Percentiles rank a stretch among this genome's conserved stretches.
phyloP scores from a whole-genome alignment of 2,888 invertebrate genomes.

The Molanna angustata region DNA sequence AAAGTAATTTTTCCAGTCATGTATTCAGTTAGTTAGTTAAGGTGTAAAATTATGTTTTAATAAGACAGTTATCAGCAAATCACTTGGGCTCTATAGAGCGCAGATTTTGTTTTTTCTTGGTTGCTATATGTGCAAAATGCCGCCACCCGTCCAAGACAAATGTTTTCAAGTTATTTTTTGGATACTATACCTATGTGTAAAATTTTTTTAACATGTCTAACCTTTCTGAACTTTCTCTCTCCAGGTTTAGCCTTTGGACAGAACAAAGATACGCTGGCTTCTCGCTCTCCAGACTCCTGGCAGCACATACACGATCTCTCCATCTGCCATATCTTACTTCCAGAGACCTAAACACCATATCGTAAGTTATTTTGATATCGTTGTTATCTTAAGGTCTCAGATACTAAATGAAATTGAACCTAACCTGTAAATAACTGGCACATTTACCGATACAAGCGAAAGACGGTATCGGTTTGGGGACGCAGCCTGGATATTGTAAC shows the following conservation, averaged over 20 bases:
- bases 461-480: conserved; percentile 89
- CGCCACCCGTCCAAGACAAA: no score
- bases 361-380: not conserved
- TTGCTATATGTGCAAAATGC: no score
- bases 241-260: conserved; percentile 88
- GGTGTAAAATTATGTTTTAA: no score
- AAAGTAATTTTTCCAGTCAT: no score
- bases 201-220: conserved; percentile 37
- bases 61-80: no score
- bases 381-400: not conserved
- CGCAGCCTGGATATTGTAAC: conserved; percentile 86
- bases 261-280: conserved; percentile 82
- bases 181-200: not conserved
- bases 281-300: conserved; percentile 89
- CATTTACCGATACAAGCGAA: conserved; percentile 91
- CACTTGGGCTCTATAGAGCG: no score
- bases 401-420: not conserved
- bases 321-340: conserved; percentile 96
- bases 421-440: conserved; percentile 86
- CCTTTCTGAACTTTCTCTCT: conserved; percentile 82
- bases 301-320: conserved; percentile 94
- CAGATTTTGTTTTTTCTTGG: no score
- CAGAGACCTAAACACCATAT: conserved; percentile 83
- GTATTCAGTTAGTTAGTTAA: no score
- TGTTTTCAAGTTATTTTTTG: no score